Base-by-base conservation (phyloP, 37 sponge, comb jelly and placozoan species). In the Hormiphora californensis region DNA sequence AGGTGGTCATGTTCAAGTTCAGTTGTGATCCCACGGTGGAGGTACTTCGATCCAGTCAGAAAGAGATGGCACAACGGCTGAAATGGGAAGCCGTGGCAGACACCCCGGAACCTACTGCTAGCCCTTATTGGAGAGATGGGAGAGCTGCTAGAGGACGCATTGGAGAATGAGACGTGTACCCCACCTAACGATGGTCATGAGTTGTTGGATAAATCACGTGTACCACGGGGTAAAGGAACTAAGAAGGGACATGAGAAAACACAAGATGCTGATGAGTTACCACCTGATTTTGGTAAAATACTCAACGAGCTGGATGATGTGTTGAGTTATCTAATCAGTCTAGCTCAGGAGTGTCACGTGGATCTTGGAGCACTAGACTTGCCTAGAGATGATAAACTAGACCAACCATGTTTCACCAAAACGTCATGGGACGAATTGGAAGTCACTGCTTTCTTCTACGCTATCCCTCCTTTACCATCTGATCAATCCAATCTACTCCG, bases 321-420 rank as follows among this genome's bases (percentile, higher is more conserved):
- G 37, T 30, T 33, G 8, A 34, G 67, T 65, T 65, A 65, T 39
- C 17, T 65, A 38, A 65, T 65, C 9, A 36, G 67, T 65, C 28
- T 65, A 17, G 67, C 67, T 33, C 67, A 65, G 7, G 67, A 65
- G 28, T 65, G 67, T 65, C 67, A 65, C 11, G 67, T 65, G 7
- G 37, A 65, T 34, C 4, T 65, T 4, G 67, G 30, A 33, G 28
- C 28, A 7, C 67, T 28, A 5, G 37, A 30, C 35, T 65, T 39
- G 9, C 5, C 1, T 7, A 25, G 67, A 33, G 35, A 65, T 3
- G 37, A 32, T 30, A 17, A 34, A 34, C 67, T 39, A 19, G 7
- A 15, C 35, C n/a, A n/a, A n/a, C 35, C 37, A 19, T 15, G 37
- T 30, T 65, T 65, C 28, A 28, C 67, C 35, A 38, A 65, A 5